Percentiles rank a stretch among this genome's conserved stretches.
These are phyloP conservation scores for Chloroceryle inda DNA, from an alignment of 2,797 vertebrate species.

Conservation along the genomic window DNA sequence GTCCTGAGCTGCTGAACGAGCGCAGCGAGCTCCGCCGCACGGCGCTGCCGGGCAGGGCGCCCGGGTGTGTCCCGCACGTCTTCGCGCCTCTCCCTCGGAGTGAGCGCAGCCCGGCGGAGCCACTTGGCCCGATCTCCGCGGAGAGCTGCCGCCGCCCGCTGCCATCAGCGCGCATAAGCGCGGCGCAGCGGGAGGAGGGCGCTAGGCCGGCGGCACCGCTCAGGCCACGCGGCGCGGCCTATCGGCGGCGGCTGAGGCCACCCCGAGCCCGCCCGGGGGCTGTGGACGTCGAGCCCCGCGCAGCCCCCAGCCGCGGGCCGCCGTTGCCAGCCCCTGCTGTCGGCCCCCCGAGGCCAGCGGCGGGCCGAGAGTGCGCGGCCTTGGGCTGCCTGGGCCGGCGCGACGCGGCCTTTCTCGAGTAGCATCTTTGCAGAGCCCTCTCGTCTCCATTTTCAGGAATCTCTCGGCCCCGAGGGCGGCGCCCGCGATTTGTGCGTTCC, in stretches of 20 bases:
- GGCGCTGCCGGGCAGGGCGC: neutral
- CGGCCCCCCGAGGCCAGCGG: too few relatives aligned
- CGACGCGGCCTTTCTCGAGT: neutral
- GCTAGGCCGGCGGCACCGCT: neutral
- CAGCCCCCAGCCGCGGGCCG: too few relatives aligned
- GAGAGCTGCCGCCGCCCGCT: too few relatives aligned
- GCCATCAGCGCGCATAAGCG: neutral
- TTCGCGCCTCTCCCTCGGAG: neutral
- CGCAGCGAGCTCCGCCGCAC: neutral
- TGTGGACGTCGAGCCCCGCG: neutral
- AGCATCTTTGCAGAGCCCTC: fast-evolving
- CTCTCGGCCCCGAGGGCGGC: neutral
- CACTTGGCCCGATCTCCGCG: neutral
- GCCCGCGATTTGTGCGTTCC: too few relatives aligned
- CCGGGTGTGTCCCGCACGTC: neutral
- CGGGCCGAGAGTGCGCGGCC: neutral
- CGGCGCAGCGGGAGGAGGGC: neutral
- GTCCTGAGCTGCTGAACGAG: neutral
- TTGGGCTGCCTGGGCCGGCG: neutral
- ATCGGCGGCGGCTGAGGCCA: neutral
- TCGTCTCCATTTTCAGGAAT: neutral
- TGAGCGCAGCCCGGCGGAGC: neutral
- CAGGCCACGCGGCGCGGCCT: neutral
- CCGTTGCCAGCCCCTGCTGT: neutral
- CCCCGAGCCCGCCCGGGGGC: neutral